Evolutionary conservation across 1,140 invertebrate genomes (phyloP), one percentile per base, ranked within the genome.

Genomic region (Hermetia illucens): DNA sequence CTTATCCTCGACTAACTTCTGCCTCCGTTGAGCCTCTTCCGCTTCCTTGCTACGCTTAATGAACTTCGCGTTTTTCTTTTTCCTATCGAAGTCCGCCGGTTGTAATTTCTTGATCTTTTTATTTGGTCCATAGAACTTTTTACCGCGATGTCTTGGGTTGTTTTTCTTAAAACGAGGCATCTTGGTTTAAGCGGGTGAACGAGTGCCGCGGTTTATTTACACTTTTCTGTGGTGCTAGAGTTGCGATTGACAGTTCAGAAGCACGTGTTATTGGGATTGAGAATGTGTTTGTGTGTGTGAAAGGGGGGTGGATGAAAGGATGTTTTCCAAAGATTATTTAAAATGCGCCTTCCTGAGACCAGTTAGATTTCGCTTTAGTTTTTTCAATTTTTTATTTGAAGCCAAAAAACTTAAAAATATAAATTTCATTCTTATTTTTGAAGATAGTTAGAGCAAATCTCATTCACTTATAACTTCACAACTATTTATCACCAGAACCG

Each of bases 1-100:
- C 27, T 40, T 34, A 18, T 21, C 16, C 21, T 41, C 39, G 3
- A 41, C 17, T n/a, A 36, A 8, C 22, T 36, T 25, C 4, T 36
- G 34, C 16, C 34, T 9, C 31, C 34, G 21, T 13, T 35, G 25
- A 10, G 12, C 5, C 17, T 41, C 39, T 32, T 41, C 39, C 15
- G 17, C 8, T 35, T 41, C 33, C 10, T 36, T 21, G 18, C 33
- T 41, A 12, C 39, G 6, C 8, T 29, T 17, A 5, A 41, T 36
- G 13, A 30, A 21, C 17, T 36, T 27, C 5, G 21, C 31, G 3
- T 41, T 41, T 31, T 41, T 41, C 13, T 21, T 35, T 21, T 12
- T 21, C n/a, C 17, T 12, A 17, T 35, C 30, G 17, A 32, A 32
- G 24, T 27, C 24, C 24, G 8, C 8, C 24, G 24, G 24, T 13